Conservation (phyloP, 1,140 invertebrate species). For the Drosophila guanche region DNA sequence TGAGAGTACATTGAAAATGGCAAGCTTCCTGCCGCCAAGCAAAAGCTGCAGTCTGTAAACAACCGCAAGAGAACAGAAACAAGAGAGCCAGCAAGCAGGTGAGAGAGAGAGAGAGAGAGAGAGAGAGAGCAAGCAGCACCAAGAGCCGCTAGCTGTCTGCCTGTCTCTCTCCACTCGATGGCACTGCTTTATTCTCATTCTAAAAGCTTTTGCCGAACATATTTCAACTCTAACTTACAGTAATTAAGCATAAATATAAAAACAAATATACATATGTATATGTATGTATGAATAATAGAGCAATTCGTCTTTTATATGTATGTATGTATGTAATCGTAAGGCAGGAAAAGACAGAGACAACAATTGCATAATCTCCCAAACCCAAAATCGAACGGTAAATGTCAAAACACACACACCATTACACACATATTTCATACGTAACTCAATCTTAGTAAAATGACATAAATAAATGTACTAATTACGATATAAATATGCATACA, state of each 20-base stretch:
- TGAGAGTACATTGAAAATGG: too few species aligned
- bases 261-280: conserved; percentile 16
- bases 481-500: conserved; percentile 3
- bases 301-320: conserved; percentile 33
- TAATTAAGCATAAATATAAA: background rate
- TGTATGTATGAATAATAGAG: conserved; percentile 32
- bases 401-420: conserved; percentile 11
- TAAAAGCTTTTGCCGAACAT: conserved; percentile 1
- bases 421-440: conserved; percentile 73
- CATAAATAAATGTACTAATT: conserved; percentile 60
- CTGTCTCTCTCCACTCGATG: background rate
- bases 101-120: background rate
- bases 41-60: too few species aligned
- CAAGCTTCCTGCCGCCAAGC: too few species aligned
- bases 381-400: conserved; percentile 1
- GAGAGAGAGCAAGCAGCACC: background rate
- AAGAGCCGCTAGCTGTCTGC: background rate
- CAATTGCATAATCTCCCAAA: conserved; percentile 33
- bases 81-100: background rate
- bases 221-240: conserved; percentile 17
- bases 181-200: background rate
- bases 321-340: conserved; percentile 33
- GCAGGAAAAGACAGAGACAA: conserved; percentile 22
- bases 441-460: conserved; percentile 70
- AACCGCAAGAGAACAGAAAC: background rate